phyloP scores from a whole-genome alignment of 1,140 invertebrate species.

The Akabosia matsudoensis region DNA sequence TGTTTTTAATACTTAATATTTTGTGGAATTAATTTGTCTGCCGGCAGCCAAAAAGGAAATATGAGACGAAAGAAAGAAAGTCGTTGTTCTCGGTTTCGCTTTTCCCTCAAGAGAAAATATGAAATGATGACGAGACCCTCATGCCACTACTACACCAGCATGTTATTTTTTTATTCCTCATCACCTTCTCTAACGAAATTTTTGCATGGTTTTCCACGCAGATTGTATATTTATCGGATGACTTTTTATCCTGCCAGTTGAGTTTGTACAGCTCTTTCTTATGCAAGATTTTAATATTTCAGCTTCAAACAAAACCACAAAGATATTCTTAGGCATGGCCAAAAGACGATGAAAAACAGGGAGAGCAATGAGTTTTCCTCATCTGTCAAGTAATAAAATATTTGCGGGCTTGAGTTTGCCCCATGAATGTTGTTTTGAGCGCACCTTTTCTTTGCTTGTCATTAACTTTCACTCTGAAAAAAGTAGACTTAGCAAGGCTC shows the following conservation, averaged over 20 bases:
- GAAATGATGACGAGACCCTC: conserved; percentile 15
- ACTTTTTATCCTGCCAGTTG: too few relatives aligned
- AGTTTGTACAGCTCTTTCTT: too few relatives aligned
- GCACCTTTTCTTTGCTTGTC: conserved; percentile 15
- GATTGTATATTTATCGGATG: too few relatives aligned
- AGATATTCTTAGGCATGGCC: too few relatives aligned
- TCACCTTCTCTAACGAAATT: background rate
- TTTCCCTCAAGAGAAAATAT: conserved; percentile 20
- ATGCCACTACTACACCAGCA: background rate
- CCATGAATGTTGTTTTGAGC: background rate
- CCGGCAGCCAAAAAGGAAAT: conserved; percentile 45
- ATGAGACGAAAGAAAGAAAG: conserved; percentile 44
- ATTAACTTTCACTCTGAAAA: conserved; percentile 16
- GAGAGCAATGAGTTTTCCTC: background rate
- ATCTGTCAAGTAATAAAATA: background rate
- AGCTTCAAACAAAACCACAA: too few relatives aligned
- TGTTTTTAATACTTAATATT: conserved; percentile 47
- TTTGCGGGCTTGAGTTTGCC: background rate
- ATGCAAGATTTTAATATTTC: too few relatives aligned
- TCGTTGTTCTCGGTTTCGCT: conserved; percentile 25
- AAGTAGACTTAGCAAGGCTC: background rate
- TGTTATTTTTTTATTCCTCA: background rate
- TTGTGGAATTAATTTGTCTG: conserved; percentile 47
- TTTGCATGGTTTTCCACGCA: too few relatives aligned
- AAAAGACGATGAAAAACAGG: too few relatives aligned